phyloP scores from a whole-genome alignment of 2,888 invertebrate species.

The Endotricha flammealis region DNA sequence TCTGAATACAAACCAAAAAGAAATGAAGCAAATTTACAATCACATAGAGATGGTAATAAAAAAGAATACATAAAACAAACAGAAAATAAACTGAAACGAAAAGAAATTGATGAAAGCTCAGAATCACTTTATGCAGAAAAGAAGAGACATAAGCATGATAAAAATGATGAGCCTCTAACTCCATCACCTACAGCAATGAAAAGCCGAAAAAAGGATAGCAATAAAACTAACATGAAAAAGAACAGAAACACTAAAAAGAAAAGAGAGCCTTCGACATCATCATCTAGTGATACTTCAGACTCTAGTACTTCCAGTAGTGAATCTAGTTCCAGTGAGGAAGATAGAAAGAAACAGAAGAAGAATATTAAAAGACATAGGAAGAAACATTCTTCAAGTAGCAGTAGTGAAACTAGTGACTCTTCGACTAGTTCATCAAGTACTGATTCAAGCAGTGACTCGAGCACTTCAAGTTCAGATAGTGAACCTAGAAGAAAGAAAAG shows the following conservation, averaged over 20 bases:
- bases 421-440: conserved; percentile 50
- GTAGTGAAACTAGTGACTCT: conserved; percentile 48
- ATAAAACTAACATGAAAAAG: conserved; percentile 16
- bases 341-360: conserved; percentile 45
- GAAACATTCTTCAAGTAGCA: conserved; percentile 53
- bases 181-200: conserved; percentile 27
- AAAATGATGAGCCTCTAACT: conserved; percentile 21
- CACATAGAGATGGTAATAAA: conserved; percentile 9
- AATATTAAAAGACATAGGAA: conserved; percentile 33
- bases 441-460: conserved; percentile 39
- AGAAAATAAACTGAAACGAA: neutral
- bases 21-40: conserved; percentile 8
- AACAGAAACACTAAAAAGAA: conserved; percentile 33
- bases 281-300: conserved; percentile 51
- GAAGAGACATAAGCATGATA: conserved; percentile 12
- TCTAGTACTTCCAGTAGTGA: conserved; percentile 50
- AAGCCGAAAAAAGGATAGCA: conserved; percentile 22
- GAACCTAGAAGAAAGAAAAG: conserved; percentile 41
- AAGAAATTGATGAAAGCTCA: neutral
- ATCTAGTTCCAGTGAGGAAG: conserved; percentile 24
- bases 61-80: too few species aligned
- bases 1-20: too few species aligned
- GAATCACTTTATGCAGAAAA: conserved; percentile 3
- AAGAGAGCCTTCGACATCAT: conserved; percentile 55
- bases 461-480: conserved; percentile 55